phyloP scores from a whole-genome alignment of 2,888 invertebrate species.

The Diadegma fenestrale region DNA sequence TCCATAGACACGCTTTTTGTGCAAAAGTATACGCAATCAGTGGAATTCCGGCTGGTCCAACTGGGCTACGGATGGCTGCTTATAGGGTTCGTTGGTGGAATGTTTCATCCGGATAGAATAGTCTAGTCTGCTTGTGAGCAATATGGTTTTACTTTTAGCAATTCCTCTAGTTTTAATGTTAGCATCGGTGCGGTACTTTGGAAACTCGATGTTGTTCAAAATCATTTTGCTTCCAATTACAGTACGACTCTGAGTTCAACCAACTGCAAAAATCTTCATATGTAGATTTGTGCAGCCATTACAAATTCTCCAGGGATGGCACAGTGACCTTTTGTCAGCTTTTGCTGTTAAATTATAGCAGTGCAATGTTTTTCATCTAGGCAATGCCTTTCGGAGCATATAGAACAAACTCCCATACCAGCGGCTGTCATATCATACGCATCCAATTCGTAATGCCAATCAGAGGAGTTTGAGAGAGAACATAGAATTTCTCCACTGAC shows the following conservation, averaged over 20 bases:
- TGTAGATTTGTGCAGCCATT: neutral
- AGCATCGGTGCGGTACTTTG: neutral
- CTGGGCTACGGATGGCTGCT: neutral
- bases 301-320: neutral
- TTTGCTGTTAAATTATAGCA: neutral
- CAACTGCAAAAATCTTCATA: neutral
- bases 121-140: neutral
- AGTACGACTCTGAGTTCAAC: neutral
- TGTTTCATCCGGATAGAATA: neutral
- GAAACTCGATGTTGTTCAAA: neutral
- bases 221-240: neutral
- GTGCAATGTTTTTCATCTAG: neutral
- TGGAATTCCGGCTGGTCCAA: neutral
- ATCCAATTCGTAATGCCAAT: constrained; percentile 69
- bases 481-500: constrained; percentile 66
- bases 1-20: neutral
- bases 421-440: constrained; percentile 60
- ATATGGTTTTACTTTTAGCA: neutral
- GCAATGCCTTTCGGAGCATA: neutral
- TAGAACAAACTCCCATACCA: neutral
- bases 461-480: constrained; percentile 49
- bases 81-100: neutral
- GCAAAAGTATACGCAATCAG: neutral
- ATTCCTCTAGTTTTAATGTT: neutral
- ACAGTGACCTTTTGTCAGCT: neutral